Evolutionary conservation across 2,797 vertebrate species (phyloP).

Genomic region (Hydrocynus forskahlii): DNA sequence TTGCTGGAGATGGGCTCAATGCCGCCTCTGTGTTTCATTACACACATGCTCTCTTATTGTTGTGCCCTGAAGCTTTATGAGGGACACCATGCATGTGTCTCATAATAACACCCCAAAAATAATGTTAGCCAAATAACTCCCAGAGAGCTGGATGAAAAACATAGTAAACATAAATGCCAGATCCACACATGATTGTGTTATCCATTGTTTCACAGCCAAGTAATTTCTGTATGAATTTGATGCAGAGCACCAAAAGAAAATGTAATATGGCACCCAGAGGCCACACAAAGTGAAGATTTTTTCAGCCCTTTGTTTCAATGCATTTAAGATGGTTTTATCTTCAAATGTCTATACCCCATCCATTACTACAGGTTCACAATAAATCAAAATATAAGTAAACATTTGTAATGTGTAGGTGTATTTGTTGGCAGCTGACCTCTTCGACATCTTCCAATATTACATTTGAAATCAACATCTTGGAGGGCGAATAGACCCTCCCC

Average conservation of each 20-base stretch:
- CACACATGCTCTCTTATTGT: constrained; percentile 56
- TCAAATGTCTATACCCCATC: no score
- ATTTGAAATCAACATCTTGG: constrained; percentile 49
- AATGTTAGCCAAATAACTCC: constrained; percentile 52
- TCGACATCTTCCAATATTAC: constrained; percentile 13
- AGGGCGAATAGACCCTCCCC: neutral
- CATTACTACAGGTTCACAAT: neutral
- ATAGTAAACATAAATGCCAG: constrained; percentile 52
- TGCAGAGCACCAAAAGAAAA: constrained; percentile 17
- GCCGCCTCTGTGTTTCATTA: constrained; percentile 61
- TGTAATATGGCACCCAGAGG: neutral
- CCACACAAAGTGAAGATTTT: constrained; percentile 6
- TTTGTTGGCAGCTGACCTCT: neutral
- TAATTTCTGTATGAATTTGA: constrained; percentile 39
- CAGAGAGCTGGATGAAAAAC: constrained; percentile 27
- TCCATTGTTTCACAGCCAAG: constrained; percentile 56
- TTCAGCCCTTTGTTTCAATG: constrained; percentile 4
- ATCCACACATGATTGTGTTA: constrained; percentile 45
- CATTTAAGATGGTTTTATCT: neutral
- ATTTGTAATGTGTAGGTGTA: neutral
- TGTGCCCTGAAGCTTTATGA: constrained; percentile 57
- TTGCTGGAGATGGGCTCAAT: constrained; percentile 34
- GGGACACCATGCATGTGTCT: constrained; percentile 56
- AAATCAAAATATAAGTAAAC: neutral
- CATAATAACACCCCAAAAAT: constrained; percentile 61